Evolutionary conservation across 1,140 invertebrate species (phyloP).

Genomic region (Holotrichia oblita): DNA sequence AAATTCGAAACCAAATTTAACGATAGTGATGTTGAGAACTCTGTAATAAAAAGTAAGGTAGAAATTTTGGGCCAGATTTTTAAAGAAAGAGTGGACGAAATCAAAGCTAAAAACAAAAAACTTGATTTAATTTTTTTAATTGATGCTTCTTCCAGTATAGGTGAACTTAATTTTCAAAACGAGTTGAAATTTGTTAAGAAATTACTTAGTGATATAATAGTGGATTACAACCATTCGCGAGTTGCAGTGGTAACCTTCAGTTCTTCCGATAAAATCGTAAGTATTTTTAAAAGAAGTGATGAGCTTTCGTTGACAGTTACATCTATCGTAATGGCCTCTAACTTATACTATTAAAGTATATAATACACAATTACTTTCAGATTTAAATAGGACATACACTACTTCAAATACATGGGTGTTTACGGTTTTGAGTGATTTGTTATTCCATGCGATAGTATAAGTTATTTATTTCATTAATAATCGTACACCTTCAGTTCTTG

Average conservation of each 20-base stretch:
- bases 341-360: no score
- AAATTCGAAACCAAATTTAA: slow-evolving; percentile 49
- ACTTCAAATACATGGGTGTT: no score
- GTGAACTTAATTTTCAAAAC: slow-evolving; percentile 72
- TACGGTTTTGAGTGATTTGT: no score
- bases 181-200: slow-evolving; percentile 78
- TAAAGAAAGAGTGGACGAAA: slow-evolving; percentile 64
- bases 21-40: slow-evolving; percentile 59
- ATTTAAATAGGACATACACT: no score
- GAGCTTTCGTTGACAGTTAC: neutral
- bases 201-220: slow-evolving; percentile 75
- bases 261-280: slow-evolving; percentile 66
- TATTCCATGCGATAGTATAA: no score
- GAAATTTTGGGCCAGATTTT: slow-evolving; percentile 66
- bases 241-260: slow-evolving; percentile 76
- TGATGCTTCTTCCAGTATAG: slow-evolving; percentile 75
- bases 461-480: no score
- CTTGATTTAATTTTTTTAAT: slow-evolving; percentile 76
- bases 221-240: slow-evolving; percentile 70
- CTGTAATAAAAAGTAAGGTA: slow-evolving; percentile 70
- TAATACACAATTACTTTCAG: no score
- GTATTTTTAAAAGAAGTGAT: slow-evolving; percentile 47
- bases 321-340: no score
- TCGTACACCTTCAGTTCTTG: no score
- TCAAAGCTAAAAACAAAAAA: slow-evolving; percentile 57